Conservation (phyloP, 2,888 invertebrate genomes). For the Xestia sexstrigata region DNA sequence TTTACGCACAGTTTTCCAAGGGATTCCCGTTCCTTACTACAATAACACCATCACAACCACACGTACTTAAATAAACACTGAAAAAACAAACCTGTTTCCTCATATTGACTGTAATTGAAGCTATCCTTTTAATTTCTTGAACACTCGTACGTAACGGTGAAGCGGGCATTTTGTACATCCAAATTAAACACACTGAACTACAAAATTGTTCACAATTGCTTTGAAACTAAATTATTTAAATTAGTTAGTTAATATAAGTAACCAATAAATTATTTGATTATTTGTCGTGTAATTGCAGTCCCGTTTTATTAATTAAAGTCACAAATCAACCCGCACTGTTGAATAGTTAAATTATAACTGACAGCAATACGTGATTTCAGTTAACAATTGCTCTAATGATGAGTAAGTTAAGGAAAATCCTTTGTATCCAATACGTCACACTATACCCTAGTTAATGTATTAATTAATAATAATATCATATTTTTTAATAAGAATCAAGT, state of each 20-base stretch:
- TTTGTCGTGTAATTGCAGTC: neutral
- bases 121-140: conserved; percentile 77
- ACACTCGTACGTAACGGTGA: conserved; percentile 75
- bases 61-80: conserved; percentile 7
- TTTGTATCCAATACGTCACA: conserved; percentile 48
- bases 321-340: conserved; percentile 11
- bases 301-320: conserved; percentile 2
- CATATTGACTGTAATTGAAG: conserved; percentile 67
- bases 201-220: neutral
- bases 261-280: neutral
- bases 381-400: conserved; percentile 17
- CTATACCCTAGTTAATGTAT: conserved; percentile 25
- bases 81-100: conserved; percentile 60
- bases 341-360: conserved; percentile 42
- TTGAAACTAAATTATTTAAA: neutral
- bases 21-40: conserved; percentile 33
- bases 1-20: neutral
- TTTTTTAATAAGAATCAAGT: conserved; percentile 32
- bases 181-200: neutral
- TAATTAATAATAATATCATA: conserved; percentile 28
- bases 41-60: neutral
- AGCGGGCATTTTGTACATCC: conserved; percentile 53
- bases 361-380: conserved; percentile 34
- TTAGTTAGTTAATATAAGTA: neutral
- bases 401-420: conserved; percentile 59